Conservation (phyloP, 2,797 vertebrate genomes). For the Mormyrops boulengeri region DNA sequence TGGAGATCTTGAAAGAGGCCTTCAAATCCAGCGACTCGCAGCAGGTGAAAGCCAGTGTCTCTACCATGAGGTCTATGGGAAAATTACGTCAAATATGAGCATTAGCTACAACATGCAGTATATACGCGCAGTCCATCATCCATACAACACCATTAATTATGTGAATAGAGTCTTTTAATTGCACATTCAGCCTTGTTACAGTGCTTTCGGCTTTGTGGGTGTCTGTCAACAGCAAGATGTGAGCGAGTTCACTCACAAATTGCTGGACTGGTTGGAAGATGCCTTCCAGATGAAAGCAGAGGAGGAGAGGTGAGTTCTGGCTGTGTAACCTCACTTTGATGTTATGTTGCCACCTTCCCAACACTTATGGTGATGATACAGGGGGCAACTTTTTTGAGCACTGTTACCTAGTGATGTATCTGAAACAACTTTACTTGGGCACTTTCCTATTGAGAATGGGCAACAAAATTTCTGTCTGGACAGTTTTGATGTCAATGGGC, state of each 20-base stretch:
- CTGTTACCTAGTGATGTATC: not conserved
- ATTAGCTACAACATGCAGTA: not conserved
- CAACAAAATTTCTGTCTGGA: not conserved
- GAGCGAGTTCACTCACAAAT: constrained; percentile 97
- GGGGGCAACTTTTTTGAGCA: not conserved
- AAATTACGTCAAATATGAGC: not conserved
- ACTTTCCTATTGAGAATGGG: not conserved
- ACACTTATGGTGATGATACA: not conserved
- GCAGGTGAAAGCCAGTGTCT: constrained; percentile 67
- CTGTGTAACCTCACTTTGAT: not conserved
- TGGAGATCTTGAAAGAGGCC: constrained; percentile 97
- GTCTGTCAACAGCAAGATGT: constrained; percentile 84
- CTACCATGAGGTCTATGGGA: not conserved
- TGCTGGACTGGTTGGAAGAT: constrained; percentile 97
- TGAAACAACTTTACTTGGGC: not conserved
- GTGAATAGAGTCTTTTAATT: not conserved
- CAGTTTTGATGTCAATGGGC: not conserved
- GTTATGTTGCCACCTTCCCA: not conserved
- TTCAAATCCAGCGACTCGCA: constrained; percentile 96
- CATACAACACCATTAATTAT: not conserved
- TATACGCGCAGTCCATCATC: not conserved
- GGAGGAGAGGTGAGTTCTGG: constrained; percentile 77
- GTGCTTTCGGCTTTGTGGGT: not conserved
- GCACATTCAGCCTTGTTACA: not conserved
- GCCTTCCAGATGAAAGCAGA: constrained; percentile 98